A percentile compares a stretch with the other conserved stretches of the same genome.
Conservation (phyloP, 2,113 vertebrate species). For the Australoheros scitulus region DNA sequence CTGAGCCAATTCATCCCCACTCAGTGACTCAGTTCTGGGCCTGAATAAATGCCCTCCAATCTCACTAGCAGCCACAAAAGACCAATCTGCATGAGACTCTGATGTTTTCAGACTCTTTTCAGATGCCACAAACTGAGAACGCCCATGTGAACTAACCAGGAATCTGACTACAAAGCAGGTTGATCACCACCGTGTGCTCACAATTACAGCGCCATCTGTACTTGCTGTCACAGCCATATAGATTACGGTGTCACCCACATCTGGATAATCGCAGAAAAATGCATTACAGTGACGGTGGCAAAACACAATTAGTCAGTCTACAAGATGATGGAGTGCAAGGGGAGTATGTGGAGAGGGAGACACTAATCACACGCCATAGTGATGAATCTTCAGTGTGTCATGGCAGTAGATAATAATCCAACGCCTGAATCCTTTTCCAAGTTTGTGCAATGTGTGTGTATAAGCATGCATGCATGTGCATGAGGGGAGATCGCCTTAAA, state of each 20-base stretch:
- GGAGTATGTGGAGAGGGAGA: slow-evolving; percentile 46
- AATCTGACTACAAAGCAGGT: slow-evolving; percentile 57
- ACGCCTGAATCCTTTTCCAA: slow-evolving; percentile 12
- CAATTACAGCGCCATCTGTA: slow-evolving; percentile 74
- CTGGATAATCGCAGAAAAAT: slow-evolving; percentile 60
- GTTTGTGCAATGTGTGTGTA: neutral
- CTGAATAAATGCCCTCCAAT: slow-evolving; percentile 39
- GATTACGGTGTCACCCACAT: slow-evolving; percentile 57
- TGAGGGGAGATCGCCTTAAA: neutral
- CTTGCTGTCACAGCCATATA: slow-evolving; percentile 52
- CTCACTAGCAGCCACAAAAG: slow-evolving; percentile 42
- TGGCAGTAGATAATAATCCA: slow-evolving; percentile 57
- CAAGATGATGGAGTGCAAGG: slow-evolving; percentile 63
- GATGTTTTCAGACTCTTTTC: too few relatives aligned
- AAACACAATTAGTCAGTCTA: slow-evolving; percentile 68
- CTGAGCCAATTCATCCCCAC: slow-evolving; percentile 44
- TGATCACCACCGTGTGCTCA: slow-evolving; percentile 49
- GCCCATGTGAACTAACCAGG: slow-evolving; percentile 46
- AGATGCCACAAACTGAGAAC: slow-evolving; percentile 33
- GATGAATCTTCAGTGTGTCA: slow-evolving; percentile 65
- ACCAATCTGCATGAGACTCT: slow-evolving; percentile 13
- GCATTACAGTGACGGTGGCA: slow-evolving; percentile 37
- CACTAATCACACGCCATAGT: slow-evolving; percentile 59
- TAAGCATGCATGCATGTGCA: neutral
- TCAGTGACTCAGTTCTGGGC: slow-evolving; percentile 51